Evolutionary conservation across 2,888 invertebrate genomes (phyloP), one percentile per base, ranked within the genome.

Genomic region (Scrobipalpa costella): DNA sequence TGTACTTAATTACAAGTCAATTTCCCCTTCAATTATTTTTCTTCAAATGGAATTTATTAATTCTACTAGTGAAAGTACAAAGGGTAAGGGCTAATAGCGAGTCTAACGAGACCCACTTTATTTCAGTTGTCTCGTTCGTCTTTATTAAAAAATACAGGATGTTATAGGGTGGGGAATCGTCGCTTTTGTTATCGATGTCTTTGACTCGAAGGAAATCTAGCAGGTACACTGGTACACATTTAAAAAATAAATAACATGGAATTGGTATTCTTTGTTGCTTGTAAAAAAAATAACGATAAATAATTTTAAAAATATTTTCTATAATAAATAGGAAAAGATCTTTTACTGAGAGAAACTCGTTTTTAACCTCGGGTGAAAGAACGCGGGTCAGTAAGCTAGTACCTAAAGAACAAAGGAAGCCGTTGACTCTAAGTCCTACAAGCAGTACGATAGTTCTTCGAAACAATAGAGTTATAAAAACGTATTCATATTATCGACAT

Each of bases 71-170:
- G 66, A 74, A 76, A 72, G 68, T 68, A 74, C 71, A 72, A 71
- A 71, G 78, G 81, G 84, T 83, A 81, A 83, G 83, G 70, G 66
- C 76, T 81, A 84, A 84, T 85, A 71, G 77, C 66, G 68, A 73
- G 78, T 77, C 83, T 81, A 83, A 83, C 80, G 74, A 82, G 78
- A 72, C 71, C 74, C 81, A 84, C 79, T 86, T 85, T 80, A 85
- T 84, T 84, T 82, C 81, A 78, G 80, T 80, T 81, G 73, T 36
- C 15, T n/a, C n/a, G 47, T 40, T 74, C 68, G 60, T 67, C 72
- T 73, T 70, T 66, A 68, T 68, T 72, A 69, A 71, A 70, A 72
- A 71, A 71, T 68, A 66, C 68, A 71, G 70, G 69, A 71, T 66
- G 64, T 65, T 66, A 67, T 36, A 21, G 55, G 36, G 15, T 13